Conservation (phyloP, 2,113 vertebrate genomes). For the Hepsetus odoe region DNA sequence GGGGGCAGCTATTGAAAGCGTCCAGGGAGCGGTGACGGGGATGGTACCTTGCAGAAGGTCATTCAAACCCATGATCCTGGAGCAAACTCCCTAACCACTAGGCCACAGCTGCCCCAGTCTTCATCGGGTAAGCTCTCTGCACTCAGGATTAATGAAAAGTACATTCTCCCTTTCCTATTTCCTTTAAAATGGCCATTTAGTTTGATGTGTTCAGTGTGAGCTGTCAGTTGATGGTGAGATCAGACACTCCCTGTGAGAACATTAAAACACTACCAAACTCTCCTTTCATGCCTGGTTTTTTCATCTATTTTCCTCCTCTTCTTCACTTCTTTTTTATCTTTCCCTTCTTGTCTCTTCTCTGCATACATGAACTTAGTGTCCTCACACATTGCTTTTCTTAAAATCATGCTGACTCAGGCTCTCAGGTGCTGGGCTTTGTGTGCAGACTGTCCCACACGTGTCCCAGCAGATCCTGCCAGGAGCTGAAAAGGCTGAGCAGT, state of each 20-base stretch:
- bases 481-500: neutral
- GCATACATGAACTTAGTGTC: neutral
- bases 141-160: no score
- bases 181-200: neutral
- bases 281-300: neutral
- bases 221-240: constrained; percentile 38
- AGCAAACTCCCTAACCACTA: no score
- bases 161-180: no score
- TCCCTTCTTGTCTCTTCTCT: neutral
- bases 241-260: constrained; percentile 11
- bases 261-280: neutral
- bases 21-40: no score
- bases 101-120: no score
- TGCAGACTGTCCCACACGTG: neutral
- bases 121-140: no score
- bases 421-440: neutral
- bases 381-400: neutral
- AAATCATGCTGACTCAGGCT: neutral
- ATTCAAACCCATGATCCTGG: no score
- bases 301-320: neutral
- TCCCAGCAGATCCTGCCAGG: neutral
- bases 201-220: no score
- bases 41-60: no score
- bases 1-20: no score
- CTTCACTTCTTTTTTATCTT: neutral